Evolutionary conservation across 30 jellyfish, hydroid and myxozoan genomes (phyloP), one percentile per base, ranked within the genome.

Genomic region (Chironex yamaguchii): DNA sequence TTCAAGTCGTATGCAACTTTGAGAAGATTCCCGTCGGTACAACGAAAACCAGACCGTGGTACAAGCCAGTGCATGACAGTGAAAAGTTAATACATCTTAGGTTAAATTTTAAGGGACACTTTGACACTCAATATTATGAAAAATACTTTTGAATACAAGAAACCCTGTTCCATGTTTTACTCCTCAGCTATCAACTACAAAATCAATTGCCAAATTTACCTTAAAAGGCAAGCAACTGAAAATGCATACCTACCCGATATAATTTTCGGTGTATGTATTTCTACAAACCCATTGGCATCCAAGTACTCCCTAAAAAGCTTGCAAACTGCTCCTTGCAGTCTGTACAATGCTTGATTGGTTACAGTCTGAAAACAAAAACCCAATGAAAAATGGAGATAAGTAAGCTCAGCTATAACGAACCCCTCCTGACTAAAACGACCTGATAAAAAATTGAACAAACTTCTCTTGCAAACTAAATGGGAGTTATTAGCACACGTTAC

Each of bases 261-360:
- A 29, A 96, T 96, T 80, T 96, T 96, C n/a, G 99, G 99, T 14
- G 98, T 90, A 75, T 96, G 99, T 52, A 96, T 89, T 69, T 96
- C 99, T 13, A 93, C 97, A 62, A 96, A 96, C 4, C 98, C 97
- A 51, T 89, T 94, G 25, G 85, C 71, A 3, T 96, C 97, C 81
- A 96, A 83, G 52, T 86, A 89, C 50, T 96, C 99, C 36, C 99
- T 69, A 66, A 96, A 96, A 54, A 96, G 86, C 54, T 75, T 86
- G 67, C 99, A 96, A 23, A 96, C 73, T 1, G 97, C 99, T n/a
- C 95, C 99, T 88, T 96, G 98, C 17, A 96, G 86, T 35, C 90
- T 73, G 90, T 84, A 96, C 34, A 96, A 74, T 0, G 99, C 99
- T 67, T 96, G 99, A 53, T 96, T 96, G 52, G 99, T 96, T 22